Conservation (phyloP, 2,113 vertebrate genomes). For the Andinoacara biseriatus region DNA sequence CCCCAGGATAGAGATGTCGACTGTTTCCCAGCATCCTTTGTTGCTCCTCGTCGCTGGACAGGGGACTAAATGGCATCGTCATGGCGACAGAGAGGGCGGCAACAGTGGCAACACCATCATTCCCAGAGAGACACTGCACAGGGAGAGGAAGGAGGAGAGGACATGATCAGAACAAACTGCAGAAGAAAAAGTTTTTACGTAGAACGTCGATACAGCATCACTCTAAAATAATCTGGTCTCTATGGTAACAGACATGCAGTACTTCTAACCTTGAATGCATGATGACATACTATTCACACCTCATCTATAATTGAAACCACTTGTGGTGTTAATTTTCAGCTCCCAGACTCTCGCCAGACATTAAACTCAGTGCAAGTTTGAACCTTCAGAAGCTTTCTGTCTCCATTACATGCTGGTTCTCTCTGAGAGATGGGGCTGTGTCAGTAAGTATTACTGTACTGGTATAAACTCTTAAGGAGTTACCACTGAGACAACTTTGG, state of each 20-base stretch:
- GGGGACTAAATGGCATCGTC: slow-evolving; percentile 92
- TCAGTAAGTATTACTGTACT: not conserved
- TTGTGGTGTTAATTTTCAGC: not conserved
- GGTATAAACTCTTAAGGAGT: not conserved
- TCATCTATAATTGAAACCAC: slow-evolving; percentile 18
- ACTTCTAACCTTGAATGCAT: slow-evolving; percentile 9
- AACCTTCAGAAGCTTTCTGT: not conserved
- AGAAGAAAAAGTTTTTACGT: slow-evolving; percentile 4
- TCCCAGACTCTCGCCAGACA: not conserved
- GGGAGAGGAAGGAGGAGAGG: slow-evolving; percentile 14
- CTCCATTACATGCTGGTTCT: not conserved
- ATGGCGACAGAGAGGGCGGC: slow-evolving; percentile 84
- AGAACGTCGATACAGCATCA: not conserved
- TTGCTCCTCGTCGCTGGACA: slow-evolving; percentile 92
- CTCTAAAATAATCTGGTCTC: slow-evolving; percentile 33
- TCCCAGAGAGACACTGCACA: slow-evolving; percentile 73
- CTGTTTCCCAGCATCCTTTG: slow-evolving; percentile 87
- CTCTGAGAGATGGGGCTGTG: not conserved
- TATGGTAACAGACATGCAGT: slow-evolving; percentile 56
- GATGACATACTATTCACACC: slow-evolving; percentile 42
- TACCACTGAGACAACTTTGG: not conserved
- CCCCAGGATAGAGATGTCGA: slow-evolving; percentile 82
- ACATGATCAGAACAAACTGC: not conserved
- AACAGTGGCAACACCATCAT: slow-evolving; percentile 82
- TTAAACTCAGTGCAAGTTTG: not conserved